These are phyloP conservation scores for Oncorhynchus tshawytscha DNA, from an alignment of 2,113 vertebrate species.

Conservation along the genomic window DNA sequence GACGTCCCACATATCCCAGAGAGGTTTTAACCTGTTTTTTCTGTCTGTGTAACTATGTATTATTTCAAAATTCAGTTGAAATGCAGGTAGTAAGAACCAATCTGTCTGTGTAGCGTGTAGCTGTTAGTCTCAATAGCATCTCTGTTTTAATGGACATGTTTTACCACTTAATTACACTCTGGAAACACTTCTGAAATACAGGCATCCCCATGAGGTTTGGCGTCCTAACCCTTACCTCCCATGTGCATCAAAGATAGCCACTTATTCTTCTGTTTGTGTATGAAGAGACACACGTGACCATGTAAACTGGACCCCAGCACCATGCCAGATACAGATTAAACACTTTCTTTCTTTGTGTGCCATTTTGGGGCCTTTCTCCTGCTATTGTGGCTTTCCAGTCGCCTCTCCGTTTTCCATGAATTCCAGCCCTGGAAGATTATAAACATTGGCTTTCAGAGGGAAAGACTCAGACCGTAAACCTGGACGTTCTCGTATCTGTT, in stretches of 20 bases:
- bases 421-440: conserved; percentile 23
- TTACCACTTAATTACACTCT: not conserved
- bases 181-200: not conserved
- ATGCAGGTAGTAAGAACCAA: no score
- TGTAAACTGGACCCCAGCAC: not conserved
- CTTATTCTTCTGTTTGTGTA: not conserved
- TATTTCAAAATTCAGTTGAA: not conserved
- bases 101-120: not conserved
- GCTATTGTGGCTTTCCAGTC: conserved; percentile 22
- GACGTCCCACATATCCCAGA: no score
- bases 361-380: conserved; percentile 7
- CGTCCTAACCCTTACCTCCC: not conserved
- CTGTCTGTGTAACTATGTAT: not conserved
- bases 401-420: conserved; percentile 30
- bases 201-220: not conserved
- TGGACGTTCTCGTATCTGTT: conserved; percentile 28
- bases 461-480: conserved; percentile 47
- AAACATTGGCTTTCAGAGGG: conserved; percentile 32
- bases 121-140: not conserved
- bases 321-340: conserved; percentile 17
- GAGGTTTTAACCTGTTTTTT: not conserved
- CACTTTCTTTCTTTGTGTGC: not conserved
- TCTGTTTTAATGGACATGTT: not conserved
- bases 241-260: not conserved
- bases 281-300: not conserved